Evolutionary conservation across 2,888 invertebrate species (phyloP), one percentile per base, ranked within the genome.

Genomic region (Ectemnius lituratus): DNA sequence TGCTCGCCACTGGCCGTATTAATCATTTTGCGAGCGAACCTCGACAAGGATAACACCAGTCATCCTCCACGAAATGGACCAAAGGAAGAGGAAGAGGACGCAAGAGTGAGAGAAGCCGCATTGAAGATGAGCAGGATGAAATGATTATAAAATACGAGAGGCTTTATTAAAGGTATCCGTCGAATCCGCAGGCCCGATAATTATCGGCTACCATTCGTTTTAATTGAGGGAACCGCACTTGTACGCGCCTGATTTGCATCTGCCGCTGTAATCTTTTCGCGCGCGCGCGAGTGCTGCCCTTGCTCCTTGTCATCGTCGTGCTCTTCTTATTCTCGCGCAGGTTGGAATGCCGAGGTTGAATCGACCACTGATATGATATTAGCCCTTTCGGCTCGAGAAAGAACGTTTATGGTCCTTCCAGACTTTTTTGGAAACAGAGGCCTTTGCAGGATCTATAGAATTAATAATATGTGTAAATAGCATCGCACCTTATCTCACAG

Each of bases 121-220:
- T 23, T 0, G 0, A 37, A 37, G 8, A 37, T 37, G 37, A 52
- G 52, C 67, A 75, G 77, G 69, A 66, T 57, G 62, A 49, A 62
- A 62, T 62, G 60, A 67, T 73, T 68, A 77, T 85, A 84, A 87
- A 87, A 87, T 86, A 85, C 86, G 85, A 84, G 84, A 83, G 81
- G 81, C 84, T 86, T 86, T 85, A 85, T 86, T 86, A 85, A 85
- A 85, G 78, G 81, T 81, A 85, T 86, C 83, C 83, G 82, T 83
- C 80, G 80, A 81, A 77, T 74, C 52, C 67, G 52, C 62, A 46
- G 62, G 65, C 67, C 65, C 75, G 79, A 83, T 85, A 84, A 84
- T 85, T 84, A 83, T 81, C 80, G 66, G 78, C 79, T 80, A 79
- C 78, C 79, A 76, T 72, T 75, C 68, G 74, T 76, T 78, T 80